These are phyloP conservation scores for Psylliodes chrysocephalus DNA, from an alignment of 2,888 invertebrate genomes.

Conservation along the genomic window DNA sequence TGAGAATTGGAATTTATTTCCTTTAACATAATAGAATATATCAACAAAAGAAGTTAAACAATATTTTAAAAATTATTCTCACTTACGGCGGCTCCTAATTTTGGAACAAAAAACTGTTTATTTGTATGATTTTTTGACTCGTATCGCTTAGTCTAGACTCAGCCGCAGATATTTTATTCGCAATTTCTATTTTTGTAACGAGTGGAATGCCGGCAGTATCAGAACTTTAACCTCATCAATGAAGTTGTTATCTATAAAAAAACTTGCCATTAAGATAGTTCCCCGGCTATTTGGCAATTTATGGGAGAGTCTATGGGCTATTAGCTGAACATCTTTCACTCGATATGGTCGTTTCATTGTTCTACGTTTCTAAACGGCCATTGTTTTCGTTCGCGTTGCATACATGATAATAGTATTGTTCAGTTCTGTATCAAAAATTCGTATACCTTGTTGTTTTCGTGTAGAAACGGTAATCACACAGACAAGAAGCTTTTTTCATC, in stretches of 20 bases:
- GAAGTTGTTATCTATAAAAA: constrained; percentile 28
- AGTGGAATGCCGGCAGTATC: constrained; percentile 19
- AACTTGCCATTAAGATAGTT: constrained; percentile 20
- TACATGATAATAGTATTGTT: constrained; percentile 8
- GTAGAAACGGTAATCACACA: not conserved
- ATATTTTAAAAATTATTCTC: too few relatives aligned
- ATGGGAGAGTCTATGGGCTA: constrained; percentile 18
- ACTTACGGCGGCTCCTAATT: too few relatives aligned
- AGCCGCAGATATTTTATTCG: not conserved
- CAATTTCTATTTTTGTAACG: constrained; percentile 37
- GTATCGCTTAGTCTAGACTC: not conserved
- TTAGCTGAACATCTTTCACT: constrained; percentile 18
- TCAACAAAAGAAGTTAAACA: too few relatives aligned
- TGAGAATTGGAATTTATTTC: too few relatives aligned
- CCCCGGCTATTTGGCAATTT: constrained; percentile 13
- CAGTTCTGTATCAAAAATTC: not conserved
- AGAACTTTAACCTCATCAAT: constrained; percentile 37
- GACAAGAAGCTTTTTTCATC: not conserved
- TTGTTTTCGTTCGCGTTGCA: constrained; percentile 10
- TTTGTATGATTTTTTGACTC: not conserved
- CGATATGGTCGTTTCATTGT: constrained; percentile 23
- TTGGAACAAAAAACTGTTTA: too few relatives aligned
- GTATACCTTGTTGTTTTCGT: not conserved
- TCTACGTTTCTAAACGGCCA: constrained; percentile 14
- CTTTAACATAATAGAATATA: too few relatives aligned